Evolutionary conservation across 2,888 invertebrate species (phyloP).

Genomic region (Morpho deidamia): DNA sequence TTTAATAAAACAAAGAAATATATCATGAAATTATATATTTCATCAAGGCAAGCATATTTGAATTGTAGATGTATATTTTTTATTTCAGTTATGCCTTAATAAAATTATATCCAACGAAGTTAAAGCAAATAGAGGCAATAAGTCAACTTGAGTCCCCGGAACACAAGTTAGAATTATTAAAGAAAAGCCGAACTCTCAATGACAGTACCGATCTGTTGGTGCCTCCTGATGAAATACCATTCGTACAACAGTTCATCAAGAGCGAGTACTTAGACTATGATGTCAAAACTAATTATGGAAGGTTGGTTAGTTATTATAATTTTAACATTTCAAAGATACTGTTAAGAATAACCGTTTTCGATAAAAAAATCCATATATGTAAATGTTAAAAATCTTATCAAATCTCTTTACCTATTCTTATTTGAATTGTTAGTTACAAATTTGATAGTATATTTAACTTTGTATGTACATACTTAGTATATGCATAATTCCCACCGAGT

Average conservation of each 20-base stretch:
- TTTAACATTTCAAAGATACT: no score
- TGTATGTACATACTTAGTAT: no score
- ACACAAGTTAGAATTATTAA: constrained; percentile 45
- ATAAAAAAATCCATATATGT: no score
- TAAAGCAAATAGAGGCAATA: constrained; percentile 37
- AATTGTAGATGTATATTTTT: constrained; percentile 1
- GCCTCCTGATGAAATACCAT: constrained; percentile 35
- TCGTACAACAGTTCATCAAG: constrained; percentile 39
- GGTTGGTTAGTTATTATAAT: constrained; percentile 34
- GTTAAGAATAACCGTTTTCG: no score
- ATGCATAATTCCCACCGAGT: no score
- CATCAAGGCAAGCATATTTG: neutral
- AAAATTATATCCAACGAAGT: constrained; percentile 40
- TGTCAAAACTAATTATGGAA: constrained; percentile 51
- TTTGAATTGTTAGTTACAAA: no score
- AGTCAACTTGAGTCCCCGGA: constrained; percentile 38
- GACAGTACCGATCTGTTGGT: constrained; percentile 60
- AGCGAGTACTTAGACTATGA: constrained; percentile 35
- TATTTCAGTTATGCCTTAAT: constrained; percentile 52
- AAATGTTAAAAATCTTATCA: no score
- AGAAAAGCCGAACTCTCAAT: constrained; percentile 47
- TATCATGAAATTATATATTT: no score
- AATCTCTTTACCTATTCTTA: no score
- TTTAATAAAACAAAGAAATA: no score
- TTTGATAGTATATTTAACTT: no score